phyloP scores from a whole-genome alignment of 1,140 invertebrate genomes.

The Bactericera cockerelli region DNA sequence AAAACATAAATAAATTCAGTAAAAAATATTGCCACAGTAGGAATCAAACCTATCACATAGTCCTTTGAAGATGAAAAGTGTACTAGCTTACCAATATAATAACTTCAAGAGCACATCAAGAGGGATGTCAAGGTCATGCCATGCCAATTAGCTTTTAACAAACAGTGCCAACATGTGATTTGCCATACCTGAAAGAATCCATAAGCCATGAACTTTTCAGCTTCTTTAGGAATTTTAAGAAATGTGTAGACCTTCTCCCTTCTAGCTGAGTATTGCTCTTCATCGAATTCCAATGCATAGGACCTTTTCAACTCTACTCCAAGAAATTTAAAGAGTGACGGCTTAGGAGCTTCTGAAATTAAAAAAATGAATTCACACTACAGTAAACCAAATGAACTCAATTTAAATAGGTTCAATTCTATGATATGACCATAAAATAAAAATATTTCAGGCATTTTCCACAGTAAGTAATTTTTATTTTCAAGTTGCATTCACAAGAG shows the following conservation, averaged over 20 bases:
- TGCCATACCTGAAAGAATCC: conserved; percentile 67
- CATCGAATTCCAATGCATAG: conserved; percentile 83
- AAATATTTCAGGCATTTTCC: background rate
- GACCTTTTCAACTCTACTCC: conserved; percentile 76
- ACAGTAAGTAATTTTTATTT: background rate
- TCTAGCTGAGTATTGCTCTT: conserved; percentile 80
- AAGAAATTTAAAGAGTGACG: conserved; percentile 56
- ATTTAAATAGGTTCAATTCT: too few relatives aligned
- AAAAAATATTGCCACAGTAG: too few relatives aligned
- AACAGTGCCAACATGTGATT: background rate
- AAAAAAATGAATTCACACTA: conserved; percentile 82
- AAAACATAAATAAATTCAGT: too few relatives aligned
- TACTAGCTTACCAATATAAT: background rate
- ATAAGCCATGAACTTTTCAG: conserved; percentile 88
- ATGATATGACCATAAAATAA: too few relatives aligned
- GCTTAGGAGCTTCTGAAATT: conserved; percentile 18
- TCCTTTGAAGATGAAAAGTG: conserved; percentile 9
- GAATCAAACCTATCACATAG: too few relatives aligned
- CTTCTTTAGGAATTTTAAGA: conserved; percentile 85
- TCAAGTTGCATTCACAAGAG: background rate
- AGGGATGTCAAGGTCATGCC: conserved; percentile 10
- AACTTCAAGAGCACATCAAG: background rate
- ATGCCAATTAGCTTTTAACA: background rate
- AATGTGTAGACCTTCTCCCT: conserved; percentile 95
- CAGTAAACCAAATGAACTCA: too few relatives aligned